Base-by-base conservation (phyloP, 1,140 invertebrate genomes). In the Amyelois transitella region DNA sequence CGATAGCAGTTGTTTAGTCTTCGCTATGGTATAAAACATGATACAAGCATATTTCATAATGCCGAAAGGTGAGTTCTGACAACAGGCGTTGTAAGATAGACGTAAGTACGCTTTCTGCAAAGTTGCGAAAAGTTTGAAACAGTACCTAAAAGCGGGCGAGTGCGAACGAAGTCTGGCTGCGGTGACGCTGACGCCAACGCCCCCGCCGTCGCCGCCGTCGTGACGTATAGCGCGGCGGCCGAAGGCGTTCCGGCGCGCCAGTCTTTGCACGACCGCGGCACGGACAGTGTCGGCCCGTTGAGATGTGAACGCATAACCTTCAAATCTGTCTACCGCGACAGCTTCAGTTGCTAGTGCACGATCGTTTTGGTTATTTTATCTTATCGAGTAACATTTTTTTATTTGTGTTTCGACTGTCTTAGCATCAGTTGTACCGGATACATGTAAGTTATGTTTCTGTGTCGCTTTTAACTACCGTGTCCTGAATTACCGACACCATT, bases 301-400 rank as follows among this genome's bases (percentile, higher is more conserved):
- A 81, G 76, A 87, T 87, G 84, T 87, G 79, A 87, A 86, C 84
- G 71, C 67, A 67, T 74, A 83, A 80, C 58, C 61, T 73, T 61
- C 49, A 55, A 69, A 56, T 71, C 84, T 87, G 84, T 87, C 84
- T 80, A 72, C 48, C 54, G 79, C 77, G 84, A 77, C 84, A 87
- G 84, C 79, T 71, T 75, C 64, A 70, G 71, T 81, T 86, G 66
- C 79, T 64, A 74, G 73, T 75, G 64, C 68, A 68, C 65, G 54
- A 69, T 60, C 52, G 60, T 75, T 77, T 73, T 60, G 21, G 57
- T 77, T 77, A 65, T 52, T 67, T 75, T 70, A 62, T 51, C 49
- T 53, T 58, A 66, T 58, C 58, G 58, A 75, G 70, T 73, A 77
- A 76, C 67, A 71, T 76, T 65, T 53, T 54, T 67, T n/a, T n/a